Conservation (phyloP, 2,888 invertebrate genomes). For the Cataglyphis albicans region DNA sequence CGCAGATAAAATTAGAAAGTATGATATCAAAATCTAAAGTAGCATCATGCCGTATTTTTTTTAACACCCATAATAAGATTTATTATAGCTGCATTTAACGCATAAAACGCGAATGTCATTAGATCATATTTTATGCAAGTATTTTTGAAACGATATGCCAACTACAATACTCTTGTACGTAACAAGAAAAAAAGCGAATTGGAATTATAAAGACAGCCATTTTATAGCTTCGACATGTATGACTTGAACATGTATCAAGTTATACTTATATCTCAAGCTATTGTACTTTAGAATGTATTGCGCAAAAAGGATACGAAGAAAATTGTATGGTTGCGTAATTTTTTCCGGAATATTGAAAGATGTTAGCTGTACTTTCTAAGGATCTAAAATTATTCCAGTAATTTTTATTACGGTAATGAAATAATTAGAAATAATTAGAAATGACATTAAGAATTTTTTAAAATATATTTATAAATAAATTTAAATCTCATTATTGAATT, state of each 20-base stretch:
- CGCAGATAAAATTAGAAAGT: constrained; percentile 20
- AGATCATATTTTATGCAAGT: constrained; percentile 33
- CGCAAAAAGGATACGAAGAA: not conserved
- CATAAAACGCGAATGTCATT: constrained; percentile 20
- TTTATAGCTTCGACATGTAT: constrained; percentile 26
- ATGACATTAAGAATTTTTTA: not conserved
- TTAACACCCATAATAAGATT: not conserved
- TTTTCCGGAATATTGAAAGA: not conserved
- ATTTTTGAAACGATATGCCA: constrained; percentile 1
- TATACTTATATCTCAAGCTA: not conserved
- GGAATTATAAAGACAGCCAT: not conserved
- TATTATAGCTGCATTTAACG: not conserved
- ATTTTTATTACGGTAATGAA: not conserved
- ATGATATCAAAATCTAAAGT: constrained; percentile 28
- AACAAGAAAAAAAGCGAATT: not conserved
- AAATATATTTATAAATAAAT: not conserved
- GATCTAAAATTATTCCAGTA: not conserved
- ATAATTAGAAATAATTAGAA: not conserved
- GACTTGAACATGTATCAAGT: constrained; percentile 53
- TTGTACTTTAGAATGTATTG: not conserved
- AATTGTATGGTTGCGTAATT: not conserved
- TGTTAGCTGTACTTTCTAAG: not conserved
- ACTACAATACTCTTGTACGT: not conserved
- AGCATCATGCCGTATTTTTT: not conserved
- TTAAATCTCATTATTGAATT: not conserved